Percentiles rank a stretch among this genome's conserved stretches.
phyloP scores from a whole-genome alignment of 64 coral and sea anemone species.

The Anthopleura sola region DNA sequence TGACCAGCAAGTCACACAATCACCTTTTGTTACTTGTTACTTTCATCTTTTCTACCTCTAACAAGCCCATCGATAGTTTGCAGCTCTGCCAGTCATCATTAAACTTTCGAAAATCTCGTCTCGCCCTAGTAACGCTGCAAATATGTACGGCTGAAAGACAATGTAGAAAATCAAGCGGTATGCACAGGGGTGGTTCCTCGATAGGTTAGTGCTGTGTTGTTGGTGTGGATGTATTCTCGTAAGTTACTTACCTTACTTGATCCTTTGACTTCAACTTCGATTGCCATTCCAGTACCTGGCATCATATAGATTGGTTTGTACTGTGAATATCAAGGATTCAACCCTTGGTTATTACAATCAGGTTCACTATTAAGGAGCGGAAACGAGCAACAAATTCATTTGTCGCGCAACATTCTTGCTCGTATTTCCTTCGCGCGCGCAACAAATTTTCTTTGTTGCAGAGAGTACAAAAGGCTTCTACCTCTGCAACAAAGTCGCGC shows the following conservation, averaged over 20 bases:
- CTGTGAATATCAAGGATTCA: conserved; percentile 31
- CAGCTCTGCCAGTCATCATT: conserved; percentile 27
- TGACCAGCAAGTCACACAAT: not conserved
- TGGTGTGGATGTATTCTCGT: too few species aligned
- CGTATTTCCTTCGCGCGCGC: too few species aligned
- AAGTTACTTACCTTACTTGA: conserved; percentile 1
- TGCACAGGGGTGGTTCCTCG: not conserved
- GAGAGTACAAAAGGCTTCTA: too few species aligned
- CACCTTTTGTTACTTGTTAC: not conserved
- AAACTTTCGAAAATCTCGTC: conserved; percentile 50
- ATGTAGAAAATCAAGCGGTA: not conserved
- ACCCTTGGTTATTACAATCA: too few species aligned
- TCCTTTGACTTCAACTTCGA: conserved; percentile 44
- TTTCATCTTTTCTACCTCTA: not conserved
- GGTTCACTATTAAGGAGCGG: too few species aligned
- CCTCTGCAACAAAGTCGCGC: too few species aligned
- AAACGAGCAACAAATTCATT: too few species aligned
- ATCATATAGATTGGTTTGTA: conserved; percentile 54
- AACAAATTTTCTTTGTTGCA: too few species aligned
- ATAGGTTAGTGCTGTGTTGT: too few species aligned
- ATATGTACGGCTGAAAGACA: conserved; percentile 53
- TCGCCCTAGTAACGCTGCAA: conserved; percentile 49
- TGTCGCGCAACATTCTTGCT: too few species aligned
- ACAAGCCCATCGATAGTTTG: conserved; percentile 18
- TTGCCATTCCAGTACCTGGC: conserved; percentile 58